Conservation (phyloP, 2,888 invertebrate species). For the Cephus nigrinus region DNA sequence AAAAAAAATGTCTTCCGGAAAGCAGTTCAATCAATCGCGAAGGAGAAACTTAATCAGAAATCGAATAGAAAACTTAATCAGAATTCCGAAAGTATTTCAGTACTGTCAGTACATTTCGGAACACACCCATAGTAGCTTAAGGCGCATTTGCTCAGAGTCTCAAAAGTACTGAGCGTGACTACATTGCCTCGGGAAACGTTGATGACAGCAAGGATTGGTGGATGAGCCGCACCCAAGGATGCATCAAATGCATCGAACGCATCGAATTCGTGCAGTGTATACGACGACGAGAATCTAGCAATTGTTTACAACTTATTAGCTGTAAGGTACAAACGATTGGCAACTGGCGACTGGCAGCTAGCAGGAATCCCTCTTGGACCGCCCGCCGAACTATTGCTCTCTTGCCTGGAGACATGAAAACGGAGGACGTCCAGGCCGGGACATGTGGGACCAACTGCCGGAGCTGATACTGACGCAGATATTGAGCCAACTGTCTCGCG, state of each 20-base stretch:
- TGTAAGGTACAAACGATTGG: background rate
- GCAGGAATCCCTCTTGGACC: background rate
- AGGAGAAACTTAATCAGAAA: too few species aligned
- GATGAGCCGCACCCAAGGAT: background rate
- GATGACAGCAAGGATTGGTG: background rate
- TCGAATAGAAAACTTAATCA: too few species aligned
- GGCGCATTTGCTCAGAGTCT: background rate
- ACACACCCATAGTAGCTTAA: too few species aligned
- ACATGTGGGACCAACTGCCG: conserved; percentile 64
- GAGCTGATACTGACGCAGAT: conserved; percentile 63
- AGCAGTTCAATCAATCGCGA: too few species aligned
- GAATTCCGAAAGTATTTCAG: too few species aligned
- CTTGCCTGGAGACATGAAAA: conserved; percentile 44
- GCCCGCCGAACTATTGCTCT: background rate
- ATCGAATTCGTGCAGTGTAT: background rate
- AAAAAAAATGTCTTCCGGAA: too few species aligned
- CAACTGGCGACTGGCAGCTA: background rate
- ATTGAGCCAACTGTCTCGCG: conserved; percentile 53
- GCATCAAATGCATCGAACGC: background rate
- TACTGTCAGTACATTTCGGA: too few species aligned
- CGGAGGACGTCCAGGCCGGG: conserved; percentile 45
- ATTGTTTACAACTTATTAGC: background rate
- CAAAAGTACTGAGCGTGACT: background rate
- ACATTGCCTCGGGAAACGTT: background rate
- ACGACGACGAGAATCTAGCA: background rate